phyloP scores from a whole-genome alignment of 2,888 invertebrate genomes.

The Oscheius sp. region DNA sequence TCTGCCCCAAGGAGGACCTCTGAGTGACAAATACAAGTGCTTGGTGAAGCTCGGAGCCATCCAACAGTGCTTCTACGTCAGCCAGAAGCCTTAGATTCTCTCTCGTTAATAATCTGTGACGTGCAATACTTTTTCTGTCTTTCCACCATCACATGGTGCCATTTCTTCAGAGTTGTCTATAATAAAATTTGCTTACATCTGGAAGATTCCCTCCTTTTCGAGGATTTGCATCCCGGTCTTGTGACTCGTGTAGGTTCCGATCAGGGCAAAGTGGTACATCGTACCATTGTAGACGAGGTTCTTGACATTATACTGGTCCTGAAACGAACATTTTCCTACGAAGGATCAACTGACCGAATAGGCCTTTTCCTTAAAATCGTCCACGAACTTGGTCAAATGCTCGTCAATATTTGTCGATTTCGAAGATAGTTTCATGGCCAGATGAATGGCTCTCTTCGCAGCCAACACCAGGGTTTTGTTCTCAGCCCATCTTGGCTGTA shows the following conservation, averaged over 20 bases:
- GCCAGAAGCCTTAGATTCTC: slow-evolving; percentile 64
- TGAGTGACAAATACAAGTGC: slow-evolving; percentile 72
- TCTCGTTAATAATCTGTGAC: not conserved
- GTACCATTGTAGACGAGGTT: slow-evolving; percentile 55
- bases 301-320: slow-evolving; percentile 47
- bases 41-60: slow-evolving; percentile 68
- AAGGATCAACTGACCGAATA: slow-evolving; percentile 18
- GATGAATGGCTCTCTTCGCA: slow-evolving; percentile 21
- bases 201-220: slow-evolving; percentile 59
- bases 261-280: slow-evolving; percentile 63
- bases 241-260: slow-evolving; percentile 56
- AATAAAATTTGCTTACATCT: slow-evolving; percentile 55
- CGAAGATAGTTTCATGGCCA: slow-evolving; percentile 8
- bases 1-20: slow-evolving; percentile 69
- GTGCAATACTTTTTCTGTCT: slow-evolving; percentile 16
- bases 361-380: slow-evolving; percentile 30
- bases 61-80: slow-evolving; percentile 72
- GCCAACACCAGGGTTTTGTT: slow-evolving; percentile 9
- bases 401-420: slow-evolving; percentile 15
- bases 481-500: slow-evolving; percentile 12
- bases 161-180: slow-evolving; percentile 12
- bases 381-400: slow-evolving; percentile 4
- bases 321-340: not conserved
- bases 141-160: slow-evolving; percentile 20
- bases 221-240: slow-evolving; percentile 49